Percentiles rank a stretch among this genome's conserved stretches.
phyloP scores from a whole-genome alignment of 2,888 invertebrate species.

The Rhopalosiphum nymphaeae region DNA sequence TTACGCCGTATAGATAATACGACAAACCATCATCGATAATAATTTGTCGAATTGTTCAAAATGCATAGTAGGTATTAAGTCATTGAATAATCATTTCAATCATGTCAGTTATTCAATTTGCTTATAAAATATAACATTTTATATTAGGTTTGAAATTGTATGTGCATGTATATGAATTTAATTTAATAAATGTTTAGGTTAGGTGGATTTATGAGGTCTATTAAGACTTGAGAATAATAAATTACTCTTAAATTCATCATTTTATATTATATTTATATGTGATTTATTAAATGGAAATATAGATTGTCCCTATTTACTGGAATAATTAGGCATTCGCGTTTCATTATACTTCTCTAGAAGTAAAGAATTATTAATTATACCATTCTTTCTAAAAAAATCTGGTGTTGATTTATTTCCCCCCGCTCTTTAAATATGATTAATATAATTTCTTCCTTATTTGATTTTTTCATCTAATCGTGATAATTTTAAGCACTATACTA shows the following conservation, averaged over 20 bases:
- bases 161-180: neutral
- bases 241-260: neutral
- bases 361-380: too few relatives aligned
- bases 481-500: too few relatives aligned
- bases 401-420: too few relatives aligned
- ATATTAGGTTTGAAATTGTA: neutral
- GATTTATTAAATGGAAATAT: too few relatives aligned
- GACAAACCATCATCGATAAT: neutral
- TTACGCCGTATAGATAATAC: neutral
- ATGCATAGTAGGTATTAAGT: neutral
- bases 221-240: neutral
- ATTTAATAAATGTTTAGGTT: neutral
- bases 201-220: neutral
- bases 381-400: too few relatives aligned
- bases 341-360: too few relatives aligned
- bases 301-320: too few relatives aligned
- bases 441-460: too few relatives aligned
- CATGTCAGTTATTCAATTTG: too few relatives aligned
- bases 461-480: too few relatives aligned
- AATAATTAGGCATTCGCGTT: too few relatives aligned
- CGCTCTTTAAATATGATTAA: too few relatives aligned
- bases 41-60: neutral
- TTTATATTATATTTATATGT: neutral
- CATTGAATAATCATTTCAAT: neutral
- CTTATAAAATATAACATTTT: neutral